Base-by-base conservation (phyloP, 2,888 invertebrate species). In the Melangyna quadrimaculata region DNA sequence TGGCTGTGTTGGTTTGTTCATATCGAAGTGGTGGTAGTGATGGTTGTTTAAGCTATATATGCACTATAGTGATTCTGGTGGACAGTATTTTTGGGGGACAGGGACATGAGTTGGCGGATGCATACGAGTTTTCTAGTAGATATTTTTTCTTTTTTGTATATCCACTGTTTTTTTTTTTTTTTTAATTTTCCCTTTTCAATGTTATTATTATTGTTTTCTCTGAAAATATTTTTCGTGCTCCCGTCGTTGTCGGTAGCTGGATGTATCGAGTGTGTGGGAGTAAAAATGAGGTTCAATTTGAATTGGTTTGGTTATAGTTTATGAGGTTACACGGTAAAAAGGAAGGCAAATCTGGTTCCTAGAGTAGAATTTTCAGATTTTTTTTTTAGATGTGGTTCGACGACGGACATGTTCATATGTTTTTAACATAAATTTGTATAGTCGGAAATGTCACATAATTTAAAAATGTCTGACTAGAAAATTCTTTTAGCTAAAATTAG, bases 151-250 rank as follows among this genome's bases (percentile, higher is more conserved):
- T 35, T 55, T 67, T 40, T 45, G 53, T 78, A 63, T 70, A 29
- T 12, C 4, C 9, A 17, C 35, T 29, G 35, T 27, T 57, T 43
- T 19, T 72, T 67, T 55, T 37, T 43, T 29, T 61, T 53, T 57
- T 65, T 57, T 43, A 48, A 69, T 86, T 86, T 77, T 73, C 69
- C 73, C 78, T 81, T 86, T 78, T 70, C 86, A 78, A 86, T 86
- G 86, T 81, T 86, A 77, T 86, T 86, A 81, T 86, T 86, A 81
- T 86, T 86, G 84, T 86, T 86, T 81, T 75, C 67, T 19, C 48
- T 24, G 72, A 43, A 81, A 43, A 35, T 35, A 27, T 40, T 51
- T 51, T 57, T 51, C 35, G 32, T 73, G 57, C 40, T 57, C 29
- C 74, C 48, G 67, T 35, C 19, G 45, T 3, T 45, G 9, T 10